phyloP scores from a whole-genome alignment of 2,888 invertebrate species.

The Acanthacorydalis orientalis region DNA sequence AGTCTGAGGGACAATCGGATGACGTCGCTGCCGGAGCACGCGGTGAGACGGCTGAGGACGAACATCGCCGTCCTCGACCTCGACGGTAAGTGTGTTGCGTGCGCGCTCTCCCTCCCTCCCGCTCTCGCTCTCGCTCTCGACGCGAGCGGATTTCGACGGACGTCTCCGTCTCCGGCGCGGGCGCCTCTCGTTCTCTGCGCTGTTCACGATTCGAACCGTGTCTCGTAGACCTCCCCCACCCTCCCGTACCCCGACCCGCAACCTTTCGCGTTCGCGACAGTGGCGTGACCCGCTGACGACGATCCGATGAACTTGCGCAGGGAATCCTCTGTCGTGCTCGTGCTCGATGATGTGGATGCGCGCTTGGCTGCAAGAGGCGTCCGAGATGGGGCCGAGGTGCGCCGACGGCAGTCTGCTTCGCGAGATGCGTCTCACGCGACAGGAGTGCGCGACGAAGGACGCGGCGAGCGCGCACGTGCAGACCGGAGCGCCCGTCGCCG shows the following conservation, averaged over 20 bases:
- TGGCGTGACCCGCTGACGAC: too few species aligned
- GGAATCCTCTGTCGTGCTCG: slow-evolving; percentile 68
- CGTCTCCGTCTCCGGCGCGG: too few species aligned
- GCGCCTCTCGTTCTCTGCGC: too few species aligned
- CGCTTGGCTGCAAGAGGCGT: slow-evolving; percentile 63
- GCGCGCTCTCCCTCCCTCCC: too few species aligned
- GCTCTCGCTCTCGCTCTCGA: too few species aligned
- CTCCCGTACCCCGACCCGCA: too few species aligned
- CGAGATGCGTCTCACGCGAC: slow-evolving; percentile 50
- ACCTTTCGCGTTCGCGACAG: too few species aligned
- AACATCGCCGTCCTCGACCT: slow-evolving; percentile 72
- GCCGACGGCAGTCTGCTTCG: slow-evolving; percentile 62
- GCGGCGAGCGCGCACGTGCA: slow-evolving; percentile 21
- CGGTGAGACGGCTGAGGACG: slow-evolving; percentile 57
- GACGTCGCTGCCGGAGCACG: slow-evolving; percentile 51
- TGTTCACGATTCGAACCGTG: neutral
- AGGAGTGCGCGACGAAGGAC: slow-evolving; percentile 38
- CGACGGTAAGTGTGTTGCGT: slow-evolving; percentile 50
- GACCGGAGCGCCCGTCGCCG: slow-evolving; percentile 38
- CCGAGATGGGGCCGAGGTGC: slow-evolving; percentile 59
- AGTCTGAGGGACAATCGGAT: slow-evolving; percentile 63
- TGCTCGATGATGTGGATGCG: slow-evolving; percentile 72
- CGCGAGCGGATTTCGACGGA: too few species aligned
- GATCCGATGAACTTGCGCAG: slow-evolving; percentile 20
- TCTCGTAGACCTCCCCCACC: too few species aligned